phyloP scores from a whole-genome alignment of 2,113 vertebrate genomes.

The Microcebus murinus region DNA sequence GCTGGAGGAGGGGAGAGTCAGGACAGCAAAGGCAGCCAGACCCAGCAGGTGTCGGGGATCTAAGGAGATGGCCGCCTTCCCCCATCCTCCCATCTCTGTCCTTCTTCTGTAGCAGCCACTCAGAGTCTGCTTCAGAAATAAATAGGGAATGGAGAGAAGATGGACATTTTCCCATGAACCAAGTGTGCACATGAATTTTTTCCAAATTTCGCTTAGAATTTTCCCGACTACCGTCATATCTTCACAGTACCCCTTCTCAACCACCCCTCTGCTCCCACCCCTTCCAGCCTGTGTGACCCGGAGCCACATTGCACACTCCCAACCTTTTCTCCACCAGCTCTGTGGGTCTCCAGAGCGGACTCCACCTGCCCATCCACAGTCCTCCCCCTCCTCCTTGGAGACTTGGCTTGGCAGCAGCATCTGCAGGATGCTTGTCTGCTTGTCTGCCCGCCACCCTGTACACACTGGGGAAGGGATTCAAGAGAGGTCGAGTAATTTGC shows the following conservation, averaged over 20 bases:
- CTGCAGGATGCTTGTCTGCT: background rate
- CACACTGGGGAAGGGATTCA: background rate
- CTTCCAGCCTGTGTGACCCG: background rate
- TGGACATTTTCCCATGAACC: background rate
- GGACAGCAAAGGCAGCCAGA: background rate
- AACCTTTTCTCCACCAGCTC: background rate
- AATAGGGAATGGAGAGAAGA: background rate
- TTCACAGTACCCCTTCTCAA: background rate
- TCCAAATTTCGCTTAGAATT: background rate
- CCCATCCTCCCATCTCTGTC: background rate
- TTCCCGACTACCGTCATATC: background rate
- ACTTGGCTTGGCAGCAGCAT: background rate
- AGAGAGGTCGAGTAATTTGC: background rate
- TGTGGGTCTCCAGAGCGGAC: background rate
- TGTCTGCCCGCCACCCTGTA: background rate
- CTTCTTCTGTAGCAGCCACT: background rate
- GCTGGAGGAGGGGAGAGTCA: background rate
- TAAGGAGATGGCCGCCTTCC: rapidly evolving
- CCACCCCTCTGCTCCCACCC: rapidly evolving
- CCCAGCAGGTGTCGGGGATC: background rate
- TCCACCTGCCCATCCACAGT: background rate
- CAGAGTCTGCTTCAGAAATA: background rate
- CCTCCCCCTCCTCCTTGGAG: background rate
- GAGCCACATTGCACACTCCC: background rate
- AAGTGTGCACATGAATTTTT: background rate